Conservation (phyloP, 2,888 invertebrate species). For the Rhopalosiphum nymphaeae region DNA sequence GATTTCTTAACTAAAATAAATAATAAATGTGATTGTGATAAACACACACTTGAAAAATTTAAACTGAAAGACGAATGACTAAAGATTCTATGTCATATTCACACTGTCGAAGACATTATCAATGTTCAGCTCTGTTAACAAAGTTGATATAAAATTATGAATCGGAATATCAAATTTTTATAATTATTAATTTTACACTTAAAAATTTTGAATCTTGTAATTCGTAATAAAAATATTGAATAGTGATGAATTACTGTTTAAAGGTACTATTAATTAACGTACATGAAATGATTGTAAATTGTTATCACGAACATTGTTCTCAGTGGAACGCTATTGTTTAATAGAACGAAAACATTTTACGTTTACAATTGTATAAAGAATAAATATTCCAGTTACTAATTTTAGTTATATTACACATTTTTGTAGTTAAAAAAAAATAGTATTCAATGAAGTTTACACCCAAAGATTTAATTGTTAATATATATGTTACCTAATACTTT, state of each 20-base stretch:
- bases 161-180: neutral
- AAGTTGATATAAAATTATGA: neutral
- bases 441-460: neutral
- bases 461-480: neutral
- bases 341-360: neutral
- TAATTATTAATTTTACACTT: neutral
- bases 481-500: neutral
- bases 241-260: neutral
- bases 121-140: neutral
- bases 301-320: neutral
- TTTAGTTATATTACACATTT: no score
- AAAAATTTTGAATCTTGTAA: neutral
- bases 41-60: neutral
- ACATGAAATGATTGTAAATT: neutral
- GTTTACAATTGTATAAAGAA: neutral
- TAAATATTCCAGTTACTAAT: neutral
- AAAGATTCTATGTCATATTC: neutral
- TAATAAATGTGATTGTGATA: neutral
- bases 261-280: neutral
- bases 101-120: neutral
- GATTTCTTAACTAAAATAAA: neutral
- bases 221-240: no score
- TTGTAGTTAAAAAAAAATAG: neutral
- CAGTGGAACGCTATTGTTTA: neutral
- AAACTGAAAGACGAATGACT: neutral